Evolutionary conservation across 2,888 invertebrate species (phyloP).

Genomic region (Matsumyia berberina): DNA sequence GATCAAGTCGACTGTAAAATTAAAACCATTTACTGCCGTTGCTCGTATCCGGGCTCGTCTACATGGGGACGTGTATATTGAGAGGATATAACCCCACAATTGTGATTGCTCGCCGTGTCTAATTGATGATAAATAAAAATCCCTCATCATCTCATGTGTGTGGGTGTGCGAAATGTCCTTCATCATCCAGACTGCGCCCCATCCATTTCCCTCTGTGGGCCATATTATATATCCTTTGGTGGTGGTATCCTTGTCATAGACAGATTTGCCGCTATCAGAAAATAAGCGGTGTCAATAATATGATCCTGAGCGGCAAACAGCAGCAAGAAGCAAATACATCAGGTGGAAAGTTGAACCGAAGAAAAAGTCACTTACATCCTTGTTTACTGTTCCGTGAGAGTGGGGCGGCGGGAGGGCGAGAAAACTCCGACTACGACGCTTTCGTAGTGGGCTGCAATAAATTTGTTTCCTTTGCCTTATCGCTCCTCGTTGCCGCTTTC

Average conservation of each 20-base stretch:
- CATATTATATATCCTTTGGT: constrained; percentile 22
- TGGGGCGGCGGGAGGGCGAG: neutral
- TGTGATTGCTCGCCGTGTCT: constrained; percentile 79
- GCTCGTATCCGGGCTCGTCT: constrained; percentile 18
- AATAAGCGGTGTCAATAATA: constrained; percentile 76
- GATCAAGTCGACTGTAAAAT: constrained; percentile 76
- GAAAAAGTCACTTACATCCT: constrained; percentile 62
- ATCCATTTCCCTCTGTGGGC: neutral
- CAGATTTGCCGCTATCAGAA: constrained; percentile 74
- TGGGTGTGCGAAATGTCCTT: constrained; percentile 49
- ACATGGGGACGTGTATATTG: constrained; percentile 33
- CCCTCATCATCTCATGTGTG: constrained; percentile 52
- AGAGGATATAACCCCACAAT: constrained; percentile 66
- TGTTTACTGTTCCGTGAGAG: neutral
- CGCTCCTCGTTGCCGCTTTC: neutral
- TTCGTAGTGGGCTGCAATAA: constrained; percentile 36
- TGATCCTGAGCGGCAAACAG: constrained; percentile 58
- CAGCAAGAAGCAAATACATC: constrained; percentile 67
- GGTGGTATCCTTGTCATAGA: constrained; percentile 73
- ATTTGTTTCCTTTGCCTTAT: constrained; percentile 22
- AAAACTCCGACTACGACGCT: neutral
- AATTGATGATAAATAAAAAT: constrained; percentile 80
- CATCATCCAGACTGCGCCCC: constrained; percentile 33
- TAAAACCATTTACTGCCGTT: constrained; percentile 73
- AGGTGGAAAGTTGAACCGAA: constrained; percentile 70